Conservation (phyloP, 2,113 vertebrate species). For the Aythya baeri region DNA sequence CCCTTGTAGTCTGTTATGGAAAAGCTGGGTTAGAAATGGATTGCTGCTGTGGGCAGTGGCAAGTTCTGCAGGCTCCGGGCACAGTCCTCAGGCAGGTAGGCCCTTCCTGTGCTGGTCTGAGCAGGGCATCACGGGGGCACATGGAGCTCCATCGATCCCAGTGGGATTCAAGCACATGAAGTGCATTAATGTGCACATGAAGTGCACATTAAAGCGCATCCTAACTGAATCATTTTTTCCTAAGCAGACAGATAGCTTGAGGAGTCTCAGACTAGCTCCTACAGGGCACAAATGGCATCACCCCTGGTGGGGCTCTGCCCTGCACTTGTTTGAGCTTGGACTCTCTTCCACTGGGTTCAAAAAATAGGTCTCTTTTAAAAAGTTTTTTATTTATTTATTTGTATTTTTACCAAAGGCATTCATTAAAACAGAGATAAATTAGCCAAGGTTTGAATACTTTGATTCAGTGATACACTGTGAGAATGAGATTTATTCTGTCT, state of each 20-base stretch:
- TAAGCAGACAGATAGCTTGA: neutral
- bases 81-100: rapidly evolving
- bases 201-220: neutral
- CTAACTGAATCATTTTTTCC: rapidly evolving
- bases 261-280: neutral
- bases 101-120: neutral
- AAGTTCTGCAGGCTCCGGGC: neutral
- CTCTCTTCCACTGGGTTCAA: neutral
- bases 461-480: neutral
- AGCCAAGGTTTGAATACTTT: neutral
- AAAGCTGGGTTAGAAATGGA: neutral
- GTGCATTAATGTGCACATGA: too few relatives aligned
- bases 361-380: neutral
- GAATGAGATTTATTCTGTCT: neutral
- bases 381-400: neutral
- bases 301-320: neutral
- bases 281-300: neutral
- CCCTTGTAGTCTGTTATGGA: neutral
- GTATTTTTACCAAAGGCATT: neutral
- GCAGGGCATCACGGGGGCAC: rapidly evolving
- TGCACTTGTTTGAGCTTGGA: neutral
- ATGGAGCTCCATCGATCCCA: rapidly evolving
- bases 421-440: neutral
- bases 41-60: rapidly evolving
- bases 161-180: rapidly evolving